Conservation (phyloP, 2,888 invertebrate genomes). For the Slavum lentiscoides region DNA sequence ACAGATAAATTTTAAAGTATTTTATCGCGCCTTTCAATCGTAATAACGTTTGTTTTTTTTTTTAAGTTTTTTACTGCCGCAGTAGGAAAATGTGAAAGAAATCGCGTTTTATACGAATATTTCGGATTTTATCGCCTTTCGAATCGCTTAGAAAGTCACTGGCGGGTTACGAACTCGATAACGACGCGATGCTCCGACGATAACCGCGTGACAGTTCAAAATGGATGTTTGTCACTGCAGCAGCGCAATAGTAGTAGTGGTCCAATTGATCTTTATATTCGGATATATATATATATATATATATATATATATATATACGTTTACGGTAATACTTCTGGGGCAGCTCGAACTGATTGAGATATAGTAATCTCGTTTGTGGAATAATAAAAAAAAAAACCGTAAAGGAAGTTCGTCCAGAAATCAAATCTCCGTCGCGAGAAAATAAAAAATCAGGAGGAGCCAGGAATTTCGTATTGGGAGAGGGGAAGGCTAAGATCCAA, state of each 20-base stretch:
- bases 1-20: no score
- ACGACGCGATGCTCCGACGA: background rate
- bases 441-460: background rate
- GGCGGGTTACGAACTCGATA: background rate
- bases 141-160: no score
- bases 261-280: slow-evolving; percentile 15
- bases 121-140: no score
- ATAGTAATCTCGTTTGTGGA: slow-evolving; percentile 1
- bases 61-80: no score
- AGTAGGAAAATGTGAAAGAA: no score
- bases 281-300: no score
- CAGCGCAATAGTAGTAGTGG: no score
- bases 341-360: slow-evolving; percentile 14
- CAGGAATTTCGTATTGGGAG: no score
- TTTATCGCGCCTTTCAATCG: no score
- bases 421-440: background rate
- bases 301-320: background rate
- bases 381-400: slow-evolving; percentile 9
- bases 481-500: no score
- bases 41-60: no score
- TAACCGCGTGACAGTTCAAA: slow-evolving; percentile 11
- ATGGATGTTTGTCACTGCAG: background rate
- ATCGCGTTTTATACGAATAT: no score
- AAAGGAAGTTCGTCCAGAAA: background rate
- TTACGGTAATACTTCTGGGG: background rate